Conservation (phyloP, 2,888 invertebrate genomes). For the Ischnus inquisitorius region DNA sequence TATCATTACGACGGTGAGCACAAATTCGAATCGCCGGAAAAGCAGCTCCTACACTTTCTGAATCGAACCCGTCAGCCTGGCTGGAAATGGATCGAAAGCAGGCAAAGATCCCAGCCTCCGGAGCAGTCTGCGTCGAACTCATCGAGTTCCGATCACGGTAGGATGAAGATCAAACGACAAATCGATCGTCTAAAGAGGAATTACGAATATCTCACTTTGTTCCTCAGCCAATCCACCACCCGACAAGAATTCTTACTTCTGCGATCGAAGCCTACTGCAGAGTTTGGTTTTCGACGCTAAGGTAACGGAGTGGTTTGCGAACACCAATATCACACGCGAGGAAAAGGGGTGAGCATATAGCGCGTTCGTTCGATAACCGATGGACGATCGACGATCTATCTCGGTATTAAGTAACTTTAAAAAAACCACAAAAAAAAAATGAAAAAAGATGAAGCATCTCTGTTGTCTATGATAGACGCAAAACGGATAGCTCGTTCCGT, state of each 20-base stretch:
- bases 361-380: constrained; percentile 9
- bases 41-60: constrained; percentile 92
- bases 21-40: constrained; percentile 91
- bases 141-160: constrained; percentile 67
- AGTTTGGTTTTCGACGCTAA: constrained; percentile 95
- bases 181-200: neutral
- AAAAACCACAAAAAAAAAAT: constrained; percentile 19
- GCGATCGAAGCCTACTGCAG: constrained; percentile 94
- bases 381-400: constrained; percentile 21
- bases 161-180: constrained; percentile 31
- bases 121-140: constrained; percentile 86
- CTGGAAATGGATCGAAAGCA: constrained; percentile 90
- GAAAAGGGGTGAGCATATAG: constrained; percentile 89
- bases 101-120: constrained; percentile 90
- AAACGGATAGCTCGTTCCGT: constrained; percentile 62
- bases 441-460: constrained; percentile 35
- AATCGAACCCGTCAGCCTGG: constrained; percentile 92
- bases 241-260: constrained; percentile 88
- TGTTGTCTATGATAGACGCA: constrained; percentile 46
- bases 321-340: constrained; percentile 91
- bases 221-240: constrained; percentile 74
- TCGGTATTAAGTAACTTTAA: constrained; percentile 22
- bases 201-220: neutral
- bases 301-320: constrained; percentile 95
- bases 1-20: constrained; percentile 91